A percentile compares a stretch with the other conserved stretches of the same genome.
Conservation (phyloP, 1,140 invertebrate genomes). For the Anastrepha ludens region DNA sequence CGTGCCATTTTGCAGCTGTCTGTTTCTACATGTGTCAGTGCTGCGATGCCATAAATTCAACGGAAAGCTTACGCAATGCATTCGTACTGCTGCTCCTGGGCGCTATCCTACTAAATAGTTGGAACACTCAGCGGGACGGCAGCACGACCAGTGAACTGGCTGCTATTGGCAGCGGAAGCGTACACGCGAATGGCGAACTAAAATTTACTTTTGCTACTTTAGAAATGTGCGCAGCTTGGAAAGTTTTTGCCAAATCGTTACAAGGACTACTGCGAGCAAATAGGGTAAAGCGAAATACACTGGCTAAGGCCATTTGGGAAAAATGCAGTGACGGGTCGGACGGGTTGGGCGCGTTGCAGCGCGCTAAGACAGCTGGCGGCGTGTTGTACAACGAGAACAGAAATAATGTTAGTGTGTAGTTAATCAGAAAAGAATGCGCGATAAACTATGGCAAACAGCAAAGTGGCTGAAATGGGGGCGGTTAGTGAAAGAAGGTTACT, state of each 20-base stretch:
- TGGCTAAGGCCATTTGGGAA: neutral
- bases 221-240: neutral
- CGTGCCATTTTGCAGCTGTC: neutral
- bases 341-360: neutral
- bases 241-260: slow-evolving; percentile 10
- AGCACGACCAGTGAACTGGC: neutral
- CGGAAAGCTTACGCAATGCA: slow-evolving; percentile 5
- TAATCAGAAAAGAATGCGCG: neutral
- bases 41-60: slow-evolving; percentile 18
- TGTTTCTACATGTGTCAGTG: neutral
- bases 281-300: neutral
- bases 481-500: neutral
- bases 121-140: neutral
- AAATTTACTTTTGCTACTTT: neutral
- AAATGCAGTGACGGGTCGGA: neutral
- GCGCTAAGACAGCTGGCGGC: neutral
- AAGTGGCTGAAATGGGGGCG: neutral
- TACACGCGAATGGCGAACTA: slow-evolving; percentile 1
- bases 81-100: neutral
- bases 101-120: neutral
- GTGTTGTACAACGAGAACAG: neutral
- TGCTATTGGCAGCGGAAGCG: neutral
- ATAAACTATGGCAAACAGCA: neutral
- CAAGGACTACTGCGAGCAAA: slow-evolving; percentile 36
- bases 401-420: neutral